Conservation (phyloP, 2,888 invertebrate genomes). For the Chydorus sphaericus region DNA sequence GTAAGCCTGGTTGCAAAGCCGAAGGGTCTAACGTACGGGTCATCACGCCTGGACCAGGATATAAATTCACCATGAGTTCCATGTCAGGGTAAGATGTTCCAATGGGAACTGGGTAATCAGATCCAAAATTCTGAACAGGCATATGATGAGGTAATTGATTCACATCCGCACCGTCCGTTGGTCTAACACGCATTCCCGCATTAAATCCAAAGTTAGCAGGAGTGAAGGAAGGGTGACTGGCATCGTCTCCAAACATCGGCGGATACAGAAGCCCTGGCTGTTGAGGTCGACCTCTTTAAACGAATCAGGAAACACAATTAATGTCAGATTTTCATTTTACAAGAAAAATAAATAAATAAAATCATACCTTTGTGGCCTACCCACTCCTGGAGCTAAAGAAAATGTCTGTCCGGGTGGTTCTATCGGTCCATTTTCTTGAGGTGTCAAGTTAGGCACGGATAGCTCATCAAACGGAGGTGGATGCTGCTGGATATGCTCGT, state of each 20-base stretch:
- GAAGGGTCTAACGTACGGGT: conserved; percentile 26
- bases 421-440: too few species aligned
- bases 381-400: not conserved
- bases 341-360: too few species aligned
- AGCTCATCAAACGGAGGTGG: conserved; percentile 27
- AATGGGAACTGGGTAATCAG: conserved; percentile 21
- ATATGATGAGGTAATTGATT: conserved; percentile 24
- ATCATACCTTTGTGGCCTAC: not conserved
- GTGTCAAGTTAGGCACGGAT: conserved; percentile 23
- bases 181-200: not conserved
- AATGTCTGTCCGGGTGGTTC: too few species aligned
- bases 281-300: not conserved
- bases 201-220: not conserved
- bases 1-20: too few species aligned
- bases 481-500: conserved; percentile 22
- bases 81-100: conserved; percentile 12
- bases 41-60: not conserved
- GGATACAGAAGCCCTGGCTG: not conserved
- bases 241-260: not conserved
- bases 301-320: too few species aligned
- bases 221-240: conserved; percentile 1
- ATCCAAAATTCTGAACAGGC: conserved; percentile 26
- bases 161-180: not conserved
- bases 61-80: not conserved
- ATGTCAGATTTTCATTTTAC: too few species aligned